phyloP scores from a whole-genome alignment of 2,797 vertebrate genomes.

The Lepus townsendii region DNA sequence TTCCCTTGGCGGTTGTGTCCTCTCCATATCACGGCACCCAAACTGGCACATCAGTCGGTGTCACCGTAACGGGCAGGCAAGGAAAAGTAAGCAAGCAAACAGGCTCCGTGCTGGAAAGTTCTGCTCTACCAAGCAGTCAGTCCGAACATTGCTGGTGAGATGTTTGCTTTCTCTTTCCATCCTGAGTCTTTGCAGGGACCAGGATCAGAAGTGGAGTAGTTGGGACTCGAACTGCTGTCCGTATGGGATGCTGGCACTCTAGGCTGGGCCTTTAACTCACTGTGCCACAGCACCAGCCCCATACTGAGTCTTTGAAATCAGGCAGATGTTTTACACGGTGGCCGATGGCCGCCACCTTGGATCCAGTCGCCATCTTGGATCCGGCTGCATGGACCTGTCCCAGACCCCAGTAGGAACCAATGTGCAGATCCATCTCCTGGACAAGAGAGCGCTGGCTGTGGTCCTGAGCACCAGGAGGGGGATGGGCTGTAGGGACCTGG shows the following conservation, averaged over 20 bases:
- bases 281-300: too few relatives aligned
- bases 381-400: neutral
- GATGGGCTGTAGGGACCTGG: neutral
- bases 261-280: too few relatives aligned
- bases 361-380: too few relatives aligned
- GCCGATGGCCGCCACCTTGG: neutral
- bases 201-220: too few relatives aligned
- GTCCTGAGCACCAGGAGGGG: neutral
- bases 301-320: neutral
- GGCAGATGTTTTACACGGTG: neutral
- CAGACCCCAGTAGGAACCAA: fast-evolving
- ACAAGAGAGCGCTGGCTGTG: too few relatives aligned
- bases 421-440: too few relatives aligned
- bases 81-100: neutral
- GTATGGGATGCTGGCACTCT: too few relatives aligned
- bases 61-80: too few relatives aligned
- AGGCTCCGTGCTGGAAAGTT: neutral
- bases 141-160: neutral
- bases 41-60: too few relatives aligned
- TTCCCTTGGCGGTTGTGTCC: fast-evolving
- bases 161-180: neutral
- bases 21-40: fast-evolving
- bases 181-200: neutral
- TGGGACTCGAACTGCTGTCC: too few relatives aligned
- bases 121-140: neutral